Conservation (phyloP, 2,888 invertebrate genomes). For the Malacosoma neustria region DNA sequence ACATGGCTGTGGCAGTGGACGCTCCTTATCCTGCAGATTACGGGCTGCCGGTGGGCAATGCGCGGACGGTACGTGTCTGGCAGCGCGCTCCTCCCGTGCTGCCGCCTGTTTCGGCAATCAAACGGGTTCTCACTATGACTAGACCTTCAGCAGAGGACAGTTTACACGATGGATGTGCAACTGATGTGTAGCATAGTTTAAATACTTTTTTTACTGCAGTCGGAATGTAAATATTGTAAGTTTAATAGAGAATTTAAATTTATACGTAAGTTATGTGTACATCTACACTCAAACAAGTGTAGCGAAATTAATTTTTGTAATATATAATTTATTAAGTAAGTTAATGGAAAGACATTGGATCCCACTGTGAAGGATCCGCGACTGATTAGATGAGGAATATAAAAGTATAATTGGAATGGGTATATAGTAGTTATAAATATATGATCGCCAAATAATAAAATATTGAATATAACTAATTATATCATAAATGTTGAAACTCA, state of each 20-base stretch:
- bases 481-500: slow-evolving; percentile 58
- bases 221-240: slow-evolving; percentile 44
- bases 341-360: slow-evolving; percentile 66
- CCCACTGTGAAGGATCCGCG: slow-evolving; percentile 58
- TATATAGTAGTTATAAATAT: slow-evolving; percentile 34
- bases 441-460: slow-evolving; percentile 70
- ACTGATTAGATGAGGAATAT: slow-evolving; percentile 72
- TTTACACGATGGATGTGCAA: slow-evolving; percentile 94
- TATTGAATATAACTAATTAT: slow-evolving; percentile 42
- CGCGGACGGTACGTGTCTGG: slow-evolving; percentile 91
- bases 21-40: slow-evolving; percentile 84
- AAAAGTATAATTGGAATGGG: slow-evolving; percentile 62
- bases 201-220: slow-evolving; percentile 35
- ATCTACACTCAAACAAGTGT: slow-evolving; percentile 50
- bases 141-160: slow-evolving; percentile 93
- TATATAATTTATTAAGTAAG: slow-evolving; percentile 70
- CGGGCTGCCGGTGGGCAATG: slow-evolving; percentile 80
- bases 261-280: slow-evolving; percentile 50
- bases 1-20: slow-evolving; percentile 66
- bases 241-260: slow-evolving; percentile 40
- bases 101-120: slow-evolving; percentile 89
- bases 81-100: slow-evolving; percentile 90
- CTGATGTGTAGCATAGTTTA: slow-evolving; percentile 81
- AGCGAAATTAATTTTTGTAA: slow-evolving; percentile 71
- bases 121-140: slow-evolving; percentile 87